Evolutionary conservation across 2,888 invertebrate genomes (phyloP).

Genomic region (Lottia scabra): DNA sequence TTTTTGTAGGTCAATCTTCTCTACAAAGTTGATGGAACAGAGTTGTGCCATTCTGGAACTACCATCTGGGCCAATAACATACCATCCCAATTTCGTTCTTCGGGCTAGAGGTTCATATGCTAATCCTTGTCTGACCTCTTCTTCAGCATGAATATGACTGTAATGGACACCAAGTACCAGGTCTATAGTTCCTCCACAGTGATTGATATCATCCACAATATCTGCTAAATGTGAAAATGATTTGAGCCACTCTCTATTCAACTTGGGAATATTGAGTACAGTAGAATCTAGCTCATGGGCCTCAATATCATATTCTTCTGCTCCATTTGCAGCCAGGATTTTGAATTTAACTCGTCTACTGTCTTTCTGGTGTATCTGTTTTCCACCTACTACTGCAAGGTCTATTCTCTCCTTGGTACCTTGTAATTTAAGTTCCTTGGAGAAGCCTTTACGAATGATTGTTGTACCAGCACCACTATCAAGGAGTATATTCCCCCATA

Average conservation of each 20-base stretch:
- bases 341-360: constrained; percentile 13
- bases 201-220: not conserved
- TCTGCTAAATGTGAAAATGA: not conserved
- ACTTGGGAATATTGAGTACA: constrained; percentile 8
- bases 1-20: constrained; percentile 10
- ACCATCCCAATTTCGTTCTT: constrained; percentile 18
- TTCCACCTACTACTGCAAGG: too few relatives aligned
- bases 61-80: constrained; percentile 10
- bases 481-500: constrained; percentile 12
- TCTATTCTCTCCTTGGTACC: too few relatives aligned
- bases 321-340: constrained; percentile 8
- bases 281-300: constrained; percentile 20
- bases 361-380: too few relatives aligned
- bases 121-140: constrained; percentile 9
- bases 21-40: not conserved
- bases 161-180: constrained; percentile 19
- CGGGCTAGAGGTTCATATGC: constrained; percentile 21
- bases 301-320: constrained; percentile 16
- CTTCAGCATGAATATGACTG: constrained; percentile 16
- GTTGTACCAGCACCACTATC: constrained; percentile 21
- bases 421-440: not conserved
- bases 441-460: constrained; percentile 7
- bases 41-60: not conserved
- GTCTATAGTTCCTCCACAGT: constrained; percentile 15
- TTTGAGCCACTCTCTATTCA: constrained; percentile 12